Evolutionary conservation across 53 echinoderm and acorn worm species (phyloP).

Genomic region (Paracentrotus lividus): DNA sequence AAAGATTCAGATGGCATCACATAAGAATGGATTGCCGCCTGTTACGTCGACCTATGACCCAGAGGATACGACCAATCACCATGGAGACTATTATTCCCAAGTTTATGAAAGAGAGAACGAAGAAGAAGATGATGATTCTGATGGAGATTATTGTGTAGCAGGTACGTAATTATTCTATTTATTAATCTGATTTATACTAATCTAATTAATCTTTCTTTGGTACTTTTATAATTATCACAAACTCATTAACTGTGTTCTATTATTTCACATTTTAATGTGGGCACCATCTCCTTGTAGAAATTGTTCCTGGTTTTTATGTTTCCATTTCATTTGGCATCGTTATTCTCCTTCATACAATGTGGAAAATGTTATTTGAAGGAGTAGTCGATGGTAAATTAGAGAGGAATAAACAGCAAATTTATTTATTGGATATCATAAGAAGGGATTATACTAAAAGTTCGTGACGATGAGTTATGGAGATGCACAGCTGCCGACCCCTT

Average conservation of each 20-base stretch:
- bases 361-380: no score
- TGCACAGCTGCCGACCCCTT: no score
- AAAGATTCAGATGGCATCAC: conserved; percentile 31
- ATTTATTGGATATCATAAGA: no score
- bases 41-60: conserved; percentile 55
- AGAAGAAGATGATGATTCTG: conserved; percentile 44
- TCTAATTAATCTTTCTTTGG: neutral
- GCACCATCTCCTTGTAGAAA: no score
- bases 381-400: no score
- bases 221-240: neutral
- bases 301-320: no score
- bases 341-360: no score
- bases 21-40: neutral
- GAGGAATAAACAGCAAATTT: no score
- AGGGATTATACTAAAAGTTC: no score
- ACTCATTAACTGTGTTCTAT: neutral
- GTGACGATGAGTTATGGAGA: no score
- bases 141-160: conserved; percentile 65
- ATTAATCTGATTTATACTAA: no score
- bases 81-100: conserved; percentile 37
- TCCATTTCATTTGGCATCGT: no score
- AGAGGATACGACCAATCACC: neutral
- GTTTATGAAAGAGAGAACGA: conserved; percentile 69
- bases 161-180: neutral
- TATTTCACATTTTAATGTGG: neutral